Percentiles rank a stretch among this genome's conserved stretches.
Conservation (phyloP, 2,113 vertebrate species). For the Nestor notabilis region DNA sequence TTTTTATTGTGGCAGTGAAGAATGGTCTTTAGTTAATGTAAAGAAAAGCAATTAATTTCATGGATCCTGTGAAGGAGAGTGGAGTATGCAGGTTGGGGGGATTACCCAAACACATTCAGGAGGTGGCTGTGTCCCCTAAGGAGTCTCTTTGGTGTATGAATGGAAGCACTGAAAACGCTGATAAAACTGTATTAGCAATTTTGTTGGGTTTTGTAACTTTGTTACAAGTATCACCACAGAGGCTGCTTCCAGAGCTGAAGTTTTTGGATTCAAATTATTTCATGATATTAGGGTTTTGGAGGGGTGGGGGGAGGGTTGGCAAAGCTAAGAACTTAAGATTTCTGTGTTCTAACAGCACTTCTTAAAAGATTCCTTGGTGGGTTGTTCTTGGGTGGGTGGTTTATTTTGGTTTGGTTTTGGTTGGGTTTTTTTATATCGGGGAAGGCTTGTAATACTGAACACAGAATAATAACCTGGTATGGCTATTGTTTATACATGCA, state of each 20-base stretch:
- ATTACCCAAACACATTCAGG: not conserved
- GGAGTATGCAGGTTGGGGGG: not conserved
- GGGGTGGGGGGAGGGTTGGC: not conserved
- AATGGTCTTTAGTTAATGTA: not conserved
- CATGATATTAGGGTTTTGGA: not conserved
- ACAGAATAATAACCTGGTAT: not conserved
- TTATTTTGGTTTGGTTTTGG: no score
- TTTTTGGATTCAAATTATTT: not conserved
- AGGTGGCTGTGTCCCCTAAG: not conserved
- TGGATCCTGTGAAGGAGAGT: not conserved
- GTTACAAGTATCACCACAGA: not conserved
- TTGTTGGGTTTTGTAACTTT: not conserved
- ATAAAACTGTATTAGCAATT: not conserved
- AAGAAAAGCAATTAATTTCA: not conserved
- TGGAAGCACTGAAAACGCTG: not conserved
- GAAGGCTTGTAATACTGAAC: not conserved
- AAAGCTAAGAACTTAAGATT: not conserved
- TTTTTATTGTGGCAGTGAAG: not conserved
- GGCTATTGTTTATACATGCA: not conserved
- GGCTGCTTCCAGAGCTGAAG: not conserved
- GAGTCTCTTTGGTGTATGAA: not conserved
- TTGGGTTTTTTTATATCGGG: no score
- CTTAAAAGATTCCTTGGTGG: not conserved
- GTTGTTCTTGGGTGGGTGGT: fast-evolving
- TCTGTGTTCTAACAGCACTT: not conserved